Percentiles rank a stretch among this genome's conserved stretches.
Conservation (phyloP, 2,113 vertebrate species). For the Ammospiza nelsoni region DNA sequence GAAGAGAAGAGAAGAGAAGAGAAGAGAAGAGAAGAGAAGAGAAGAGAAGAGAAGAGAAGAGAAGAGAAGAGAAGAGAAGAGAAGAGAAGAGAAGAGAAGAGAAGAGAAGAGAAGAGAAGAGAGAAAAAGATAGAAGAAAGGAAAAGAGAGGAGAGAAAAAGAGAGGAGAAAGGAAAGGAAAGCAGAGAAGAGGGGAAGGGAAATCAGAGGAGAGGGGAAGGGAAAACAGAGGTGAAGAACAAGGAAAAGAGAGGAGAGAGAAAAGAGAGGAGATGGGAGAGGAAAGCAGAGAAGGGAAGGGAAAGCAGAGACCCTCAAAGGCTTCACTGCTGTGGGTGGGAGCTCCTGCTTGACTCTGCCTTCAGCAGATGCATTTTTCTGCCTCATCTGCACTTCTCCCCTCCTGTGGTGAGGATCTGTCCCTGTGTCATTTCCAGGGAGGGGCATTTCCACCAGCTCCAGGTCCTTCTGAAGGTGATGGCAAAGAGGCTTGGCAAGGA, state of each 20-base stretch:
- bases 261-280: too few species aligned
- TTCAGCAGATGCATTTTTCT: not conserved
- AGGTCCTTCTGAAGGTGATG: not conserved
- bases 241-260: not conserved
- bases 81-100: not conserved
- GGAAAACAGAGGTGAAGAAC: too few species aligned
- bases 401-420: not conserved
- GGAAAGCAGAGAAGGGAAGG: too few species aligned
- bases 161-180: too few species aligned
- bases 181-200: too few species aligned
- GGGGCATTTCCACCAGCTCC: not conserved
- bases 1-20: too few species aligned
- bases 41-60: accelerated
- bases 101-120: too few species aligned
- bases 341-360: not conserved
- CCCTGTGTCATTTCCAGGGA: accelerated
- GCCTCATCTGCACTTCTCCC: not conserved
- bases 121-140: too few species aligned
- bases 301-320: not conserved
- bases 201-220: not conserved
- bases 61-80: too few species aligned
- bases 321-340: not conserved
- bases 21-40: accelerated
- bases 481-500: not conserved
- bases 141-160: not conserved